phyloP scores from a whole-genome alignment of 2,113 vertebrate genomes.

The Climacteris rufus region DNA sequence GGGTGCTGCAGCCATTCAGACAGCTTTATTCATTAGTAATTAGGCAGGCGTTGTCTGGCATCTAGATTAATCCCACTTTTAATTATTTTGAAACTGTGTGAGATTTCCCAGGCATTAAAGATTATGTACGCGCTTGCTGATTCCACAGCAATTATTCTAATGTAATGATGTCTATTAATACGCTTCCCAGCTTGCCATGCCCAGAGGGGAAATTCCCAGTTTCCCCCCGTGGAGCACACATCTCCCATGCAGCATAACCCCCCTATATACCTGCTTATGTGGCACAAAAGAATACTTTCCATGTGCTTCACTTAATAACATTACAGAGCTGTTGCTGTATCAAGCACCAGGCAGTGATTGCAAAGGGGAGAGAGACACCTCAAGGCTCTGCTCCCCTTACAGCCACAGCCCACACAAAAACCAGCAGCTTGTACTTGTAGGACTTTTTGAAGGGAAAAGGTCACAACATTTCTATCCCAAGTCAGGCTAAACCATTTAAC shows the following conservation, averaged over 20 bases:
- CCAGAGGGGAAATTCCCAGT: constrained; percentile 16
- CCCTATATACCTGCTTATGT: neutral
- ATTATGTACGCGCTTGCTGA: neutral
- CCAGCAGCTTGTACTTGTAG: neutral
- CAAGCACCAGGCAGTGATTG: rapidly evolving
- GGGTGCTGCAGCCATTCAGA: neutral
- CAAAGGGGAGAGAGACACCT: neutral
- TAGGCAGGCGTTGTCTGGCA: constrained; percentile 37
- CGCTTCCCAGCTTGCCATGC: neutral
- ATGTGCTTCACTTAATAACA: neutral
- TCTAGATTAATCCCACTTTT: constrained; percentile 58
- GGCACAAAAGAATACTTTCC: neutral
- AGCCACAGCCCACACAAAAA: neutral
- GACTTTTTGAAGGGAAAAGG: neutral
- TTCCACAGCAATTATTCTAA: constrained; percentile 52
- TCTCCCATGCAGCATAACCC: neutral
- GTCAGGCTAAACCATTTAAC: neutral
- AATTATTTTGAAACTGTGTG: constrained; percentile 59
- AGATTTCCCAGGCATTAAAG: constrained; percentile 58
- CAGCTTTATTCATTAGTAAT: constrained; percentile 24
- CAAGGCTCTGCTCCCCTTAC: neutral
- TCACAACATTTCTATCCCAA: neutral
- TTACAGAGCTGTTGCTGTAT: neutral
- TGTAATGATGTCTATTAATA: constrained; percentile 52
- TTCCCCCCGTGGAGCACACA: neutral